Evolutionary conservation across 2,797 vertebrate genomes (phyloP), one percentile per base, ranked within the genome.

Genomic region (Brachyalestes nurse): DNA sequence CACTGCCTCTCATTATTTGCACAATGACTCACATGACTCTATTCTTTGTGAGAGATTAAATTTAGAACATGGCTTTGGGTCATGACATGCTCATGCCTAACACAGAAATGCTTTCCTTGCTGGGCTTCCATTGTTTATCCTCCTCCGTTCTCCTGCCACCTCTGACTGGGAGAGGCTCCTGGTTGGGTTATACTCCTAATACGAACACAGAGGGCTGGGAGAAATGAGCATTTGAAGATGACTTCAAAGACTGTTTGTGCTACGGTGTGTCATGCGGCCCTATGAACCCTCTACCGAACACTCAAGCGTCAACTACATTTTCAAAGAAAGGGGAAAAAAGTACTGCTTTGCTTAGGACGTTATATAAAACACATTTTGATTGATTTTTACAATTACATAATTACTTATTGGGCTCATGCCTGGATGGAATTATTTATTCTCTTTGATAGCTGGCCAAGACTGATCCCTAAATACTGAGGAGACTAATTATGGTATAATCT

Each of bases 51-150:
- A 72, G 85, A 88, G 86, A 90, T 90, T 90, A 89, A 83, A 91
- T 91, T 91, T 91, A 89, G 89, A 90, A 90, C 86, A 88, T 83
- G 83, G 87, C 88, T 81, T 0, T 81, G 86, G 90, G 89, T 88
- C 85, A 85, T 75, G 75, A 78, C 42, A 74, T 38, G 47, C 53
- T 71, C 40, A 38, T 70, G 21, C 16, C 67, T 70, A 66, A 72
- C 64, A 77, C 57, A 58, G 51, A 62, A 49, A 69, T 40, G 70
- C 72, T 82, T 57, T 69, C 47, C 7, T 65, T 38, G 8, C 19
- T 78, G 66, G 77, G 51, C 84, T 62, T 83, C 25, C 14, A 82
- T 38, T 42, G 25, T 82, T 84, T 82, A 61, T 83, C 66, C 45
- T 61, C 81, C 78, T 82, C 77, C 40, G 7, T 76, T 57, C 53